Evolutionary conservation across 2,113 vertebrate genomes (phyloP), one percentile per base, ranked within the genome.

Genomic region (Macroglossus sobrinus): DNA sequence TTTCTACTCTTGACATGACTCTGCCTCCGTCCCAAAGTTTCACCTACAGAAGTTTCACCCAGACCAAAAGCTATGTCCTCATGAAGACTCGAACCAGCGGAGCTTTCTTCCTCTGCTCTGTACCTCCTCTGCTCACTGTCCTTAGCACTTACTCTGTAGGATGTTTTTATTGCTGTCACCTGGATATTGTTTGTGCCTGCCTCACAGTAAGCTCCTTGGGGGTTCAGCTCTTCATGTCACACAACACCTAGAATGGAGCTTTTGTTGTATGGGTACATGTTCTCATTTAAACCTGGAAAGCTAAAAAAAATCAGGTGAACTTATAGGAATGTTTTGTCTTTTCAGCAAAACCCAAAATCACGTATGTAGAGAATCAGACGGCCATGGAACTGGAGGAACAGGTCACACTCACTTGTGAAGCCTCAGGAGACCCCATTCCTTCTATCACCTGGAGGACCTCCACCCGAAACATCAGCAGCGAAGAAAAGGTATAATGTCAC

Each of bases 321-420:
- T 97, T 47, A 97, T 1, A 59, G 47, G 82, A 94, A 88, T 53
- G 4, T 94, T 84, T 89, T 97, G 1, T 86, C 55, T 95, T 97
- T 97, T 43, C 98, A 99, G 99, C 99, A 94, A 99, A 99, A 97
- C 99, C 99, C 89, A 99, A 99, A 97, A 99, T 99, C 98, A 99
- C 99, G 0, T 99, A 99, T 9, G 99, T 99, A 96, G 99, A 99
- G 92, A 99, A 99, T 98, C 99, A 99, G 98, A 99, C 99, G 1
- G 98, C 99, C 10, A 99, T 99, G 91, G 99, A 99, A 97, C 99
- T 99, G 98, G 99, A 99, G 55, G 99, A 99, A 13, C 99, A 99
- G 98, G 99, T 99, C 88, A 99, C 99, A 0, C 98, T 99, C 89
- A 99, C 99, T 47, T 99, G 99, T 21, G 99, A 99, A 97, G 99